Conservation (phyloP, 2,888 invertebrate genomes). For the Idaea dimidiata region DNA sequence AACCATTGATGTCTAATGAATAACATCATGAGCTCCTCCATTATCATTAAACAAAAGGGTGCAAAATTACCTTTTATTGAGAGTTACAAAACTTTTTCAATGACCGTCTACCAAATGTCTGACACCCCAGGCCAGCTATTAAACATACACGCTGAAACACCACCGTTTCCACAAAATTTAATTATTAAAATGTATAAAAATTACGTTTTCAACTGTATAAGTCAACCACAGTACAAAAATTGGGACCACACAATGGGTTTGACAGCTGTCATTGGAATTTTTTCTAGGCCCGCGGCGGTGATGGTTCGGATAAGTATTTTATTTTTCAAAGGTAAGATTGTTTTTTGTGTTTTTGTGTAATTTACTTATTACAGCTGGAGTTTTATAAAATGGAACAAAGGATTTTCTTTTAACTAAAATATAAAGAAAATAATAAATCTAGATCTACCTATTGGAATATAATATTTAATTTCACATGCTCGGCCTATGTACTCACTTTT, state of each 20-base stretch:
- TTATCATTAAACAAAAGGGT: neutral
- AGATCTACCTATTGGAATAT: too few species aligned
- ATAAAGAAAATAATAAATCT: neutral
- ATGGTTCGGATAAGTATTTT: neutral
- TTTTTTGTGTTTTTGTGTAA: neutral
- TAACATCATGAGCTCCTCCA: neutral
- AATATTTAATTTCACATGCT: too few species aligned
- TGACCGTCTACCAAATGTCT: conserved; percentile 30
- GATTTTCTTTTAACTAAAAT: neutral
- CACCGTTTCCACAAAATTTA: conserved; percentile 28
- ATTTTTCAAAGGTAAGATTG: neutral
- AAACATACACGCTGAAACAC: conserved; percentile 17
- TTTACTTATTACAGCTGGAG: neutral
- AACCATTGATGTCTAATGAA: neutral
- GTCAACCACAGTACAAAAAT: conserved; percentile 20
- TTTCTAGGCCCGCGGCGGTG: conserved; percentile 23
- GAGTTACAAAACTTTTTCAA: conserved; percentile 23
- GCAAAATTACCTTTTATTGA: conserved; percentile 2
- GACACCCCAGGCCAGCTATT: conserved; percentile 28
- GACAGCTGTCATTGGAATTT: conserved; percentile 28
- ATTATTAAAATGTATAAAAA: conserved; percentile 9
- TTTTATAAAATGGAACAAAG: neutral
- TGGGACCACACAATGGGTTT: conserved; percentile 27
- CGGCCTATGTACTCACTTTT: too few species aligned
- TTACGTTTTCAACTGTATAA: neutral